Base-by-base conservation (phyloP, 2,797 vertebrate species). In the Peromyscus nudipes region DNA sequence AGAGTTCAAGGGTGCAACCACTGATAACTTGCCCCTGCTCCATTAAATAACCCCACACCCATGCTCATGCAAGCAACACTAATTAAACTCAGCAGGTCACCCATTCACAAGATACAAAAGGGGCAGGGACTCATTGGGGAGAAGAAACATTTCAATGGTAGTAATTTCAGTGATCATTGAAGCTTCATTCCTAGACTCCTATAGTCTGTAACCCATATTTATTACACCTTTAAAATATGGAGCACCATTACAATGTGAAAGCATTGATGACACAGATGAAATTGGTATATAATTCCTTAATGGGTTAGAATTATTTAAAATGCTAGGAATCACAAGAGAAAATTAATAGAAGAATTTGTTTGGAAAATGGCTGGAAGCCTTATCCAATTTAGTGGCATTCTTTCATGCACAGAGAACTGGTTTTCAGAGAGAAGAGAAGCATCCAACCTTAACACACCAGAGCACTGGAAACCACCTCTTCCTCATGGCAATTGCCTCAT, bases 331-430 rank as follows among this genome's bases (percentile, higher is more conserved):
- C 86, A 49, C 77, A 64, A 91, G 46, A 60, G 57, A 92, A 95
- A 92, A 69, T 92, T 60, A 88, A 87, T 77, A 89, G 43, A 93
- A 62, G 40, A 67, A 73, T 64, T 43, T 82, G 4, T 73, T 84
- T 43, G 25, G 55, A 25, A 46, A 79, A 13, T 75, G 31, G n/a
- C 75, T 87, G 40, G 64, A 91, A 92, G 57, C 6, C 1, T 40
- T 75, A 21, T 31, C n/a, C 46, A 90, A 7, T 86, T 77, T 90
- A 40, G 84, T 23, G 23, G 1, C 10, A 60, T 89, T 95, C 31
- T 93, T 95, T 77, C 2, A 84, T 8, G 67, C 34, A 27, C n/a
- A 81, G 17, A 5, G n/a, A 94, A 80, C 1, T 34, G 6, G 46
- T 87, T 90, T 87, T 91, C 69, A 73, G 29, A 75, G 6, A 29